phyloP scores from a whole-genome alignment of 1,140 invertebrate species.

The Temnothorax curvispinosus region DNA sequence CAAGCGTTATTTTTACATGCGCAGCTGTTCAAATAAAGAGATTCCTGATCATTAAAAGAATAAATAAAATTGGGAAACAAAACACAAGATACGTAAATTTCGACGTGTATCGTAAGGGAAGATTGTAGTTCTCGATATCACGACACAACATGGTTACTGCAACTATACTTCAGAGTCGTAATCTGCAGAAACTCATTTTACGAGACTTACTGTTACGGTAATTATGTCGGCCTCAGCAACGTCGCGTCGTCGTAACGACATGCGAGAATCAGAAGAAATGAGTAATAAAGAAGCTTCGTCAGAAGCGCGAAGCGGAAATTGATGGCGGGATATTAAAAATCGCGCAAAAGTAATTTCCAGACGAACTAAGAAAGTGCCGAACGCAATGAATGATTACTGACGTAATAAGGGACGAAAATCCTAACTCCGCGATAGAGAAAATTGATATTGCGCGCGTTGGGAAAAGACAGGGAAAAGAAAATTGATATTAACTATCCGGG shows the following conservation, averaged over 20 bases:
- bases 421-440: constrained; percentile 17
- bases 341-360: constrained; percentile 30
- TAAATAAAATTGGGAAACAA: background rate
- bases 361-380: constrained; percentile 28
- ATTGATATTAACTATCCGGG: constrained; percentile 54
- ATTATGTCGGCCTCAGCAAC: background rate
- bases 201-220: background rate
- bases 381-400: constrained; percentile 49
- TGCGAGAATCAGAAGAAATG: background rate
- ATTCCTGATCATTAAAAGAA: background rate
- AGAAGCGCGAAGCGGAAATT: background rate
- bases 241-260: background rate
- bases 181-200: constrained; percentile 7
- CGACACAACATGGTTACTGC: background rate
- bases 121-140: background rate
- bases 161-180: background rate
- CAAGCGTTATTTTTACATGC: background rate
- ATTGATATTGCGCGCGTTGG: constrained; percentile 54
- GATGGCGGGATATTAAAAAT: constrained; percentile 26
- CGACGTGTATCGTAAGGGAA: background rate
- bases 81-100: background rate
- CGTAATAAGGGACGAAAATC: constrained; percentile 36
- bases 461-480: constrained; percentile 33
- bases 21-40: background rate
- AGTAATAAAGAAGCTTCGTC: background rate